Conservation (phyloP, 1,140 invertebrate species). For the Ptiloglossa arizonensis region DNA sequence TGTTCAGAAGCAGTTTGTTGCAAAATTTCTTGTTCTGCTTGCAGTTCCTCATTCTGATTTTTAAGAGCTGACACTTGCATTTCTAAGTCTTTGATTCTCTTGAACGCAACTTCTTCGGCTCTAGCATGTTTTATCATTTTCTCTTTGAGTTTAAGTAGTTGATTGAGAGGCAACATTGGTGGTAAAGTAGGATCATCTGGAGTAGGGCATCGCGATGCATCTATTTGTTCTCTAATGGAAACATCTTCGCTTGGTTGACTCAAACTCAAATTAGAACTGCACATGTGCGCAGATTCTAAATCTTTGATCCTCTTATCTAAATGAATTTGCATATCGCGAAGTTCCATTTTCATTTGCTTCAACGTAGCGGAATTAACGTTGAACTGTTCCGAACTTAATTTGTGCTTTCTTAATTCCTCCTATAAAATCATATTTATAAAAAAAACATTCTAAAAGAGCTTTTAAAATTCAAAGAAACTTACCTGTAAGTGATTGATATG, state of each 20-base stretch:
- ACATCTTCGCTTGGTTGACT: constrained; percentile 91
- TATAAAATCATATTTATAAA: constrained; percentile 34
- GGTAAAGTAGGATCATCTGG: constrained; percentile 78
- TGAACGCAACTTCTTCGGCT: constrained; percentile 88
- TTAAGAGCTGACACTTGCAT: constrained; percentile 85
- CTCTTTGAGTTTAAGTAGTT: constrained; percentile 85
- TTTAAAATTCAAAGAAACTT: neutral
- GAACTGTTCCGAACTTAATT: constrained; percentile 82
- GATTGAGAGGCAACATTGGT: constrained; percentile 81
- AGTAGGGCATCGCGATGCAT: constrained; percentile 74
- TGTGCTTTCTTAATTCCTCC: constrained; percentile 83
- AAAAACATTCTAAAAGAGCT: neutral
- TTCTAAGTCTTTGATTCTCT: constrained; percentile 88
- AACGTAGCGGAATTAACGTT: constrained; percentile 81
- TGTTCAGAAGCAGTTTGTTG: constrained; percentile 91
- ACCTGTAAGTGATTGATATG: constrained; percentile 82
- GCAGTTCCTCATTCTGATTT: constrained; percentile 87
- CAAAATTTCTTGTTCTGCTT: constrained; percentile 89
- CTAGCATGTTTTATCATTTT: constrained; percentile 85
- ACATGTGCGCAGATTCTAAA: constrained; percentile 86
- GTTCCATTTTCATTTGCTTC: constrained; percentile 82
- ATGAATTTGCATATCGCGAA: constrained; percentile 84
- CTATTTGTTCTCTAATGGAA: constrained; percentile 86
- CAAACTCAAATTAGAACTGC: constrained; percentile 83
- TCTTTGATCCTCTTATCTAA: constrained; percentile 86